A percentile compares a stretch with the other conserved stretches of the same genome.
phyloP scores from a whole-genome alignment of 1,140 invertebrate genomes.

The Eriosoma lanigerum region DNA sequence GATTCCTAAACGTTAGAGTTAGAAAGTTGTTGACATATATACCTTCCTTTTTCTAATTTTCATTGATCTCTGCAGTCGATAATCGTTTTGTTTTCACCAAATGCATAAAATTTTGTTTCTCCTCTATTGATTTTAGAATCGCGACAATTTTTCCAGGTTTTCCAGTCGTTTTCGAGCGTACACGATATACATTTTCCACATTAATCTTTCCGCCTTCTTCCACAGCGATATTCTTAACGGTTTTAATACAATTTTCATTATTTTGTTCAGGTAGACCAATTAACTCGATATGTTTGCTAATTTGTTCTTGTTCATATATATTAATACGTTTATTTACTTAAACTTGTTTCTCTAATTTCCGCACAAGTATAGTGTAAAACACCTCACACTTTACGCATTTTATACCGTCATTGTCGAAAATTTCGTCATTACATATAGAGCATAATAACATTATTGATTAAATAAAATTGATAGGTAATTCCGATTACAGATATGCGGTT shows the following conservation, averaged over 20 bases:
- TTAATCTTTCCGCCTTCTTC: neutral
- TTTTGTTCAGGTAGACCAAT: neutral
- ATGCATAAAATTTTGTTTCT: conserved; percentile 5
- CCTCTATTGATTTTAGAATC: conserved; percentile 6
- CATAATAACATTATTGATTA: too few species aligned
- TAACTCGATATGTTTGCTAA: neutral
- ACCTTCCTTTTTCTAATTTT: neutral
- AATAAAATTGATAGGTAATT: too few species aligned
- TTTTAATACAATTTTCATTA: conserved; percentile 12
- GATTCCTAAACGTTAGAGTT: conserved; percentile 6
- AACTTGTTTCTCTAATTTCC: too few species aligned
- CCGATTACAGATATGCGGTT: too few species aligned
- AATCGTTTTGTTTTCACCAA: conserved; percentile 4
- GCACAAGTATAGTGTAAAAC: too few species aligned
- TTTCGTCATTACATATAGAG: too few species aligned
- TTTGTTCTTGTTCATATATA: neutral
- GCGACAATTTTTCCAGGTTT: neutral
- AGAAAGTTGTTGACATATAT: neutral
- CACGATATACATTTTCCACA: conserved; percentile 8
- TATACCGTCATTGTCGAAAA: too few species aligned
- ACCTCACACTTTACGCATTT: too few species aligned
- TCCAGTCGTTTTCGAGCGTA: conserved; percentile 7
- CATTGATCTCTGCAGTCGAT: neutral
- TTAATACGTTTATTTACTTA: conserved; percentile 19
- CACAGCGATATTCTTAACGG: neutral